Evolutionary conservation across 2,113 vertebrate species (phyloP).

Genomic region (Podiceps cristatus): DNA sequence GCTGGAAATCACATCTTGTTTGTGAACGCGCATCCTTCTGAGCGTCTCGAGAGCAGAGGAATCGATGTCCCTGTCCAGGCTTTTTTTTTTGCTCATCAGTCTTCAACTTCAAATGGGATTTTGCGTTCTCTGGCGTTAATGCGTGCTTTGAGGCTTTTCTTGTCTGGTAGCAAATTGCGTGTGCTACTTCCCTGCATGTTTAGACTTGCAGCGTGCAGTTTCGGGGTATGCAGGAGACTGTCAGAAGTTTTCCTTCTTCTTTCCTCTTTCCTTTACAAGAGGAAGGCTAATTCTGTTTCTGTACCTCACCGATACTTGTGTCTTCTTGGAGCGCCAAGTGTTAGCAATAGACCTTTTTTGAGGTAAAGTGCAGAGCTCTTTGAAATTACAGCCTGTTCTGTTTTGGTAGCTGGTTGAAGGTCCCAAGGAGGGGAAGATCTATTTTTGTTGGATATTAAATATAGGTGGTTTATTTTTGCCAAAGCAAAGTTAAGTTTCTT

Average conservation of each 20-base stretch:
- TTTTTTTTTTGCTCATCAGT: not conserved
- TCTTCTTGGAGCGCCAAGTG: not conserved
- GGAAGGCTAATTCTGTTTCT: not conserved
- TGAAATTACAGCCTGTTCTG: not conserved
- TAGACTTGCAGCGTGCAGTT: not conserved
- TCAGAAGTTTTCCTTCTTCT: too few species aligned
- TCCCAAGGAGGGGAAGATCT: not conserved
- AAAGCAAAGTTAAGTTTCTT: not conserved
- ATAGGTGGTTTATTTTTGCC: not conserved
- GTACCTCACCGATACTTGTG: not conserved
- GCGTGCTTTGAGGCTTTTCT: not conserved
- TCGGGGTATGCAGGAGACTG: not conserved
- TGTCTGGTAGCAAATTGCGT: not conserved
- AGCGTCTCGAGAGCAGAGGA: accelerated
- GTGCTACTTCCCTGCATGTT: not conserved
- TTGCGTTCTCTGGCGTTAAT: accelerated
- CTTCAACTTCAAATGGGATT: not conserved
- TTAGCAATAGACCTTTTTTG: not conserved
- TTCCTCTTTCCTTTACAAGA: not conserved
- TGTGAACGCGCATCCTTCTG: not conserved
- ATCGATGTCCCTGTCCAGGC: not conserved
- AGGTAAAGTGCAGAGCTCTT: not conserved
- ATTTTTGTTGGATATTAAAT: not conserved
- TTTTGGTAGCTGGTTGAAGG: not conserved
- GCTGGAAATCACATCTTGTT: not conserved